phyloP scores from a whole-genome alignment of 2,797 vertebrate species.

The Pantherophis vulpinus region DNA sequence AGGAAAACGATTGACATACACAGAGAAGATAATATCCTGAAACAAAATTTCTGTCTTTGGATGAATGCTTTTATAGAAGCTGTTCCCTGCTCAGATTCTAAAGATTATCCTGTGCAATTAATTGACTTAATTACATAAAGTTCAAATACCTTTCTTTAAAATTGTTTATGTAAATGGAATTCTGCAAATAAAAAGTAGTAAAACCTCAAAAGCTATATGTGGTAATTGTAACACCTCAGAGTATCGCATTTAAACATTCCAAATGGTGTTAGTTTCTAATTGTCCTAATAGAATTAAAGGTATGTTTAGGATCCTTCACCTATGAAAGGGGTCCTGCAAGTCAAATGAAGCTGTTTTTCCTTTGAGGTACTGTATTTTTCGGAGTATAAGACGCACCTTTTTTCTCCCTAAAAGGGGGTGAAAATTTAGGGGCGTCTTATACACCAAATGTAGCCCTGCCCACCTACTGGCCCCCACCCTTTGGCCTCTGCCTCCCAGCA shows the following conservation, averaged over 20 bases:
- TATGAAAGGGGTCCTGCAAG: conserved; percentile 59
- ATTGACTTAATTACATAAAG: background rate
- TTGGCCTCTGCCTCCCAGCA: no score
- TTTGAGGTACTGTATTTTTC: background rate
- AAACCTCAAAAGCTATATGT: background rate
- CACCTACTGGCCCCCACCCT: no score
- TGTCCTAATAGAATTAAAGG: conserved; percentile 37
- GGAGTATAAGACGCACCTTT: no score
- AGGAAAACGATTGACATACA: background rate
- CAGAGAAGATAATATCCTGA: background rate
- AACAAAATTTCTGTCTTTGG: background rate
- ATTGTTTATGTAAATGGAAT: background rate
- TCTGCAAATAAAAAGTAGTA: background rate
- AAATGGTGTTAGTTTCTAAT: background rate
- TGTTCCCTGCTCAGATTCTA: background rate
- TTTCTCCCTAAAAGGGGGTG: no score
- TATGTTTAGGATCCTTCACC: conserved; percentile 44
- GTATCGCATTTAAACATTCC: background rate
- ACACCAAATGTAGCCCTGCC: no score
- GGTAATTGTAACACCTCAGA: background rate
- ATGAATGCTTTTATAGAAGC: background rate
- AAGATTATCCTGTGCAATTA: background rate
- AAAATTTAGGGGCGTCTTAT: no score
- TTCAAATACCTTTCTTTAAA: background rate
- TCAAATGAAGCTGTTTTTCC: conserved; percentile 61